These are phyloP conservation scores for Papilio demoleus DNA, from an alignment of 2,888 invertebrate species.

Conservation along the genomic window DNA sequence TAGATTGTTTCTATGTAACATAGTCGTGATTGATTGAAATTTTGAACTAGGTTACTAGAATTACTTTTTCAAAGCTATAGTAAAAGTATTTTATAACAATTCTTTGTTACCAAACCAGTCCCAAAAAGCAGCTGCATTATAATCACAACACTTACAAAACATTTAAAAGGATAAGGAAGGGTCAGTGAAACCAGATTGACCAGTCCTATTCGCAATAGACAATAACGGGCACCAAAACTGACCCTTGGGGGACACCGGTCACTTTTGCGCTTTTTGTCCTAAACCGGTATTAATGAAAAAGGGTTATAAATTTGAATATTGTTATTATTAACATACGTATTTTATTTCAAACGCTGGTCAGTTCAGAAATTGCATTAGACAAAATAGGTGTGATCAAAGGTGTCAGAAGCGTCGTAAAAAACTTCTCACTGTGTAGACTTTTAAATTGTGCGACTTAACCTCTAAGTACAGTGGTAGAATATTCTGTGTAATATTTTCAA, in stretches of 20 bases:
- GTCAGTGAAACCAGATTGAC: slow-evolving; percentile 80
- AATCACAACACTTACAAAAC: slow-evolving; percentile 61
- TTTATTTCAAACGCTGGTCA: slow-evolving; percentile 62
- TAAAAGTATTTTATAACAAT: slow-evolving; percentile 43
- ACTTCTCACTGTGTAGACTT: not conserved
- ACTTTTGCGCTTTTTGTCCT: slow-evolving; percentile 62
- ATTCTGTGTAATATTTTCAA: not conserved
- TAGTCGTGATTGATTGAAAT: too few relatives aligned
- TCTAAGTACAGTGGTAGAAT: too few relatives aligned
- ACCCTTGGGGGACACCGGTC: slow-evolving; percentile 79
- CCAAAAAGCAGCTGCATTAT: slow-evolving; percentile 66
- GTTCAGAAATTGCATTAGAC: slow-evolving; percentile 62
- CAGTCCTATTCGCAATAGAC: slow-evolving; percentile 75
- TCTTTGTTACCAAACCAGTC: slow-evolving; percentile 63
- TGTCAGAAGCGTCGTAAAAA: slow-evolving; percentile 47
- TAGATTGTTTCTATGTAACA: too few relatives aligned
- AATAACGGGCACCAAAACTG: slow-evolving; percentile 68
- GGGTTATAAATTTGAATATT: slow-evolving; percentile 65
- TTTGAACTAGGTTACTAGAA: not conserved
- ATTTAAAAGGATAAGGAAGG: slow-evolving; percentile 76
- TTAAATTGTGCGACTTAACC: too few relatives aligned
- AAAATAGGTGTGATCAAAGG: slow-evolving; percentile 53
- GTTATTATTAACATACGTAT: slow-evolving; percentile 58
- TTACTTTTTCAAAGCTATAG: slow-evolving; percentile 15
- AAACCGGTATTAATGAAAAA: slow-evolving; percentile 71